Conservation (phyloP, 2,113 vertebrate genomes). For the Epinephelus cyanopodus region DNA sequence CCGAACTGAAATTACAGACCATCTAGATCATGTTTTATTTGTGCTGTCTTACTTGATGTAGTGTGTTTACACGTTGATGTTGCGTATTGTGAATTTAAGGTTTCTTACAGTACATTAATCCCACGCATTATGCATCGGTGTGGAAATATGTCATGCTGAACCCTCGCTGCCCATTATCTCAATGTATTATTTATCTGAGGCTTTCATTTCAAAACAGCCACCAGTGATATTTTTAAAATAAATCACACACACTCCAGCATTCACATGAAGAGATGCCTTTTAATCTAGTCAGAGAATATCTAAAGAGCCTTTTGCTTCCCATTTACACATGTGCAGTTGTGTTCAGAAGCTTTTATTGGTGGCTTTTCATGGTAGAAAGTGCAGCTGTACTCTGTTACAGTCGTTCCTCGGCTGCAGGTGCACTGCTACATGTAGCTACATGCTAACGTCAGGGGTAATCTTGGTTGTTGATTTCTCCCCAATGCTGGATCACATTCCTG, state of each 20-base stretch:
- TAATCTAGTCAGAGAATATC: slow-evolving; percentile 47
- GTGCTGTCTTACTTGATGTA: slow-evolving; percentile 13
- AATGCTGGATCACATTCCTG: no score
- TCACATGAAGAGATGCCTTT: slow-evolving; percentile 21
- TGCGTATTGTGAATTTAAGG: not conserved
- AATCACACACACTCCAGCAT: not conserved
- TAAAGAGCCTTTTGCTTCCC: slow-evolving; percentile 37
- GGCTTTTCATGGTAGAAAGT: no score
- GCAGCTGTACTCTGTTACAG: no score
- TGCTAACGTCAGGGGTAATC: no score
- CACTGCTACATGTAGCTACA: no score
- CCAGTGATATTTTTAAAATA: not conserved
- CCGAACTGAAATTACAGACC: slow-evolving; percentile 30
- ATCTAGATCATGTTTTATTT: slow-evolving; percentile 43
- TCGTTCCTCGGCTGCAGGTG: no score
- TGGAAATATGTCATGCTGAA: not conserved
- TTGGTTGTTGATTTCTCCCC: no score
- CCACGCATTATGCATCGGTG: not conserved
- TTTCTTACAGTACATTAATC: slow-evolving; percentile 13
- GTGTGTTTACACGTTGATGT: slow-evolving; percentile 33
- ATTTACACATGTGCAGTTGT: slow-evolving; percentile 6
- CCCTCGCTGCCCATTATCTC: not conserved
- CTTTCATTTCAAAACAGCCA: slow-evolving; percentile 38
- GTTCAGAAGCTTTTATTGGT: no score
- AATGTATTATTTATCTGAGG: slow-evolving; percentile 8